phyloP scores from a whole-genome alignment of 2,888 invertebrate species.

The Dolichomitus sp. region DNA sequence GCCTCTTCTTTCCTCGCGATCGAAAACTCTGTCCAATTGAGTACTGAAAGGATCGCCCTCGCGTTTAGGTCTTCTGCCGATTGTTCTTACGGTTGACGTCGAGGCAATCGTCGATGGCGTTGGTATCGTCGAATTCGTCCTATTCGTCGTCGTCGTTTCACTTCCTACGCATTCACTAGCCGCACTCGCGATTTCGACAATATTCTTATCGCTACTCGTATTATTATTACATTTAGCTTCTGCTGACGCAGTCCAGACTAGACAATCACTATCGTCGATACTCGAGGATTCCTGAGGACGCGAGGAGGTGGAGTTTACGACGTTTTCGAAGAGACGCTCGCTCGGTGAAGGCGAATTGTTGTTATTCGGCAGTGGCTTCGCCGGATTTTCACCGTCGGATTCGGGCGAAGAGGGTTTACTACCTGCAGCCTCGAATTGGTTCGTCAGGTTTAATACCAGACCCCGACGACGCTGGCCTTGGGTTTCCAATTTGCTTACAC shows the following conservation, averaged over 20 bases:
- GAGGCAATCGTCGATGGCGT: slow-evolving; percentile 56
- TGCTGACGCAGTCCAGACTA: slow-evolving; percentile 87
- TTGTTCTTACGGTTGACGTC: slow-evolving; percentile 57
- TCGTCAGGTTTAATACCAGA: slow-evolving; percentile 88
- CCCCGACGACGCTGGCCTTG: slow-evolving; percentile 86
- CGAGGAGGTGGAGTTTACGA: slow-evolving; percentile 1
- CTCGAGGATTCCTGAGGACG: slow-evolving; percentile 81
- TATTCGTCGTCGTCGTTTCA: slow-evolving; percentile 49
- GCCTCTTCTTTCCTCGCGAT: slow-evolving; percentile 88
- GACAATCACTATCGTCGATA: slow-evolving; percentile 83
- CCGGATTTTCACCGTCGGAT: slow-evolving; percentile 73
- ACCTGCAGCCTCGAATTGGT: slow-evolving; percentile 87
- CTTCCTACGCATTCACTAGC: slow-evolving; percentile 63
- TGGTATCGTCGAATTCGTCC: slow-evolving; percentile 45
- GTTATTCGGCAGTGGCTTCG: slow-evolving; percentile 61
- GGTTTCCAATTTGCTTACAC: slow-evolving; percentile 91
- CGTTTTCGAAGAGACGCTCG: slow-evolving; percentile 70
- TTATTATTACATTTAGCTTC: slow-evolving; percentile 80
- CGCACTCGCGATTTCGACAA: slow-evolving; percentile 63
- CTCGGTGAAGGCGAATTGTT: slow-evolving; percentile 61
- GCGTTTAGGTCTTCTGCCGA: slow-evolving; percentile 82
- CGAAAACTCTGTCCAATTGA: slow-evolving; percentile 91
- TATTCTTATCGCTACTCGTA: slow-evolving; percentile 83
- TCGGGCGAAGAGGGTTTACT: slow-evolving; percentile 85
- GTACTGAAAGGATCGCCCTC: slow-evolving; percentile 91